Evolutionary conservation across 2,797 vertebrate genomes (phyloP).

Genomic region (Zalophus californianus): DNA sequence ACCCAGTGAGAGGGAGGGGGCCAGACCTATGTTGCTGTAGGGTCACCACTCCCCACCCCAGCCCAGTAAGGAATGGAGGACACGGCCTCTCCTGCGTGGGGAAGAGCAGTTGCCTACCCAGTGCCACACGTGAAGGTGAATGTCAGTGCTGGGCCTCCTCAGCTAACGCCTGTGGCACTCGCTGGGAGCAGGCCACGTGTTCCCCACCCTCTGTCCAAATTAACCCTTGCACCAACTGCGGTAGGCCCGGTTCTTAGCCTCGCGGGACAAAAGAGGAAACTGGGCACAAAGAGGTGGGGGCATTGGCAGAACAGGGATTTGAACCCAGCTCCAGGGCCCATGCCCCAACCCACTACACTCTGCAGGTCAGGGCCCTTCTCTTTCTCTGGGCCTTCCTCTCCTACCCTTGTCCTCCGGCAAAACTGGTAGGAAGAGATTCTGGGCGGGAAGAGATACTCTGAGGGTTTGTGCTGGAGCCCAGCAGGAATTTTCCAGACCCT

Average conservation of each 20-base stretch:
- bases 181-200: neutral
- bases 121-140: accelerated
- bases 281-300: neutral
- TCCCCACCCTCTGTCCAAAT: neutral
- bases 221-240: neutral
- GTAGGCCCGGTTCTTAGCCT: neutral
- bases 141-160: accelerated
- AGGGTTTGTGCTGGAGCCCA: neutral
- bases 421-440: neutral
- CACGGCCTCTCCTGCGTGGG: accelerated
- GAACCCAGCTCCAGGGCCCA: neutral
- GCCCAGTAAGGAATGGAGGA: neutral
- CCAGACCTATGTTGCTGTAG: accelerated
- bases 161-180: neutral
- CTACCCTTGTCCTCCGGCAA: neutral
- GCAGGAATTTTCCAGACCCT: neutral
- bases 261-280: neutral
- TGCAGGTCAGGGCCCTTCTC: neutral
- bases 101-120: neutral
- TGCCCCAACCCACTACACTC: no score
- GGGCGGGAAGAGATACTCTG: neutral
- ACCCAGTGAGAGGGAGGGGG: constrained; percentile 48
- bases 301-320: neutral
- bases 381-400: neutral
- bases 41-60: accelerated